Percentiles rank a stretch among this genome's conserved stretches.
Conservation (phyloP, 2,888 invertebrate species). For the Adelphocoris suturalis region DNA sequence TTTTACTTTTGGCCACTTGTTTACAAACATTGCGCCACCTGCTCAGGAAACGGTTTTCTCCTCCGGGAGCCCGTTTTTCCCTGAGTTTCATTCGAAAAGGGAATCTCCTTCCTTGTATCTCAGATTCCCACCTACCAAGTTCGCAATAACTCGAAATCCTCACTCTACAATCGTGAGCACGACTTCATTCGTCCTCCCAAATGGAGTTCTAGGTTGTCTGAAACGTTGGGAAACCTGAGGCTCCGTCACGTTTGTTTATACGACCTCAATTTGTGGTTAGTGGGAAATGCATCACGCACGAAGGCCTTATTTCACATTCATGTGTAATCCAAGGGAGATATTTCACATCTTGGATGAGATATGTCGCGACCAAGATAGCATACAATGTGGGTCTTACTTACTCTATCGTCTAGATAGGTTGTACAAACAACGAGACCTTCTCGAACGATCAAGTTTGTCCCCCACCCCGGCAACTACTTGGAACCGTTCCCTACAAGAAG, state of each 20-base stretch:
- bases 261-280: slow-evolving; percentile 24
- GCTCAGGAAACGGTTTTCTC: neutral
- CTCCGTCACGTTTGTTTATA: slow-evolving; percentile 41
- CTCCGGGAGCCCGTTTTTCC: neutral
- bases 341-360: no score
- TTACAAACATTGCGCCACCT: slow-evolving; percentile 46
- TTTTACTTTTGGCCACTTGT: slow-evolving; percentile 47
- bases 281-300: slow-evolving; percentile 18
- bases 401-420: no score
- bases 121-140: neutral
- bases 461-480: no score
- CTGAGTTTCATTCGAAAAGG: neutral
- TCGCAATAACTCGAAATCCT: neutral
- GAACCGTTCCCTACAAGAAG: no score
- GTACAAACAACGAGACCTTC: no score
- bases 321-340: neutral
- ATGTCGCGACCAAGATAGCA: no score
- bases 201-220: slow-evolving; percentile 37
- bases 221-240: neutral
- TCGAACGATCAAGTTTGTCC: no score
- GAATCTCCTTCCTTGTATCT: neutral
- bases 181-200: slow-evolving; percentile 26
- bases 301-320: neutral
- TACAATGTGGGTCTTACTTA: no score
- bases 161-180: neutral